Conservation (phyloP, 1,140 invertebrate species). For the Cydia amplana region DNA sequence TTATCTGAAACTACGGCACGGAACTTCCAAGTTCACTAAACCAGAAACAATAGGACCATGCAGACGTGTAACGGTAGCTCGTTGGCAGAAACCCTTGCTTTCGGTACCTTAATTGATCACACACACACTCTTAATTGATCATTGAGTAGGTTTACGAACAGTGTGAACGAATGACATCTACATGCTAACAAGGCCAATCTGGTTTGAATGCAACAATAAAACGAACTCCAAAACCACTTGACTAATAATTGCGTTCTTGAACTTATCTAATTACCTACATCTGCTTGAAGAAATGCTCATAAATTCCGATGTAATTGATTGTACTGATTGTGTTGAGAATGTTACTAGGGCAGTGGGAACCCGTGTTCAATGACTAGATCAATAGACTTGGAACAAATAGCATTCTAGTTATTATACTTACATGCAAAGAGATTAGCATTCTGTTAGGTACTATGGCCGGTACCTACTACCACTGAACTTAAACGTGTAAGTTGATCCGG, state of each 20-base stretch:
- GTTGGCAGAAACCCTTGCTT: slow-evolving; percentile 1
- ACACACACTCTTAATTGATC: background rate
- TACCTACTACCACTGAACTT: too few species aligned
- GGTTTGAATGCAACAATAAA: background rate
- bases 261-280: background rate
- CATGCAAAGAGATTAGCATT: too few species aligned
- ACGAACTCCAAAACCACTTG: background rate
- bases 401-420: background rate
- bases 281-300: slow-evolving; percentile 1
- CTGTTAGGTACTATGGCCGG: too few species aligned
- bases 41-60: slow-evolving; percentile 47
- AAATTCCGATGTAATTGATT: slow-evolving; percentile 4
- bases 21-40: slow-evolving; percentile 50
- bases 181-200: background rate
- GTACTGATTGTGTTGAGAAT: background rate
- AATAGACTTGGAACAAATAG: background rate
- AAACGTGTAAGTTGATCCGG: too few species aligned
- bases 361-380: slow-evolving; percentile 5
- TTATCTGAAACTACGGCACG: slow-evolving; percentile 39
- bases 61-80: slow-evolving; percentile 46
- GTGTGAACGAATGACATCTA: background rate
- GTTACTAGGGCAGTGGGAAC: slow-evolving; percentile 15
- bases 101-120: background rate
- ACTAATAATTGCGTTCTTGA: background rate
- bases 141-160: background rate